Evolutionary conservation across 2,888 invertebrate species (phyloP).

Genomic region (Leptopilina myrica): DNA sequence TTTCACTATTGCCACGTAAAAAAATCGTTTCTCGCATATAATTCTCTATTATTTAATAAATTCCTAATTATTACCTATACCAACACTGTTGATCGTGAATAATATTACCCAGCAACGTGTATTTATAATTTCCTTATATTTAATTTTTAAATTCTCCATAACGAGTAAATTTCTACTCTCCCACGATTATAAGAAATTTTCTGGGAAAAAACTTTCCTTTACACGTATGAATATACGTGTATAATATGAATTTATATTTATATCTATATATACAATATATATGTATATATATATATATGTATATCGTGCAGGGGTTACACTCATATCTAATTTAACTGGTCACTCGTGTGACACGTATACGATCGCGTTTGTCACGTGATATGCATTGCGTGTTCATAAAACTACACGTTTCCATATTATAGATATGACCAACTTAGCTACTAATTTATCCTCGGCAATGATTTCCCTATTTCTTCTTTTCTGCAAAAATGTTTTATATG

Average conservation of each 20-base stretch:
- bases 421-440: conserved; percentile 14
- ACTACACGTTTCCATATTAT: conserved; percentile 58
- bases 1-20: too few species aligned
- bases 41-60: too few species aligned
- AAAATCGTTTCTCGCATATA: too few species aligned
- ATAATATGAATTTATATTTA: too few species aligned
- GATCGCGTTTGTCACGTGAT: conserved; percentile 59
- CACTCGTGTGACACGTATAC: conserved; percentile 52
- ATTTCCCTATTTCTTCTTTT: conserved; percentile 23
- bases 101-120: background rate
- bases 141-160: background rate
- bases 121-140: background rate
- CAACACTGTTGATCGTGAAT: background rate
- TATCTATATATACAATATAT: too few species aligned
- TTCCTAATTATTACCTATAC: too few species aligned
- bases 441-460: conserved; percentile 18
- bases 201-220: conserved; percentile 23
- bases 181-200: conserved; percentile 12
- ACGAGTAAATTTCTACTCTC: conserved; percentile 26
- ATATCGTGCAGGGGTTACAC: conserved; percentile 25
- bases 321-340: conserved; percentile 36
- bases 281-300: background rate
- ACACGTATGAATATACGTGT: too few species aligned
- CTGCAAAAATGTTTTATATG: background rate
- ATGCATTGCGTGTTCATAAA: conserved; percentile 63